Evolutionary conservation across 2,797 vertebrate genomes (phyloP).

Genomic region (Garrulus glandarius): DNA sequence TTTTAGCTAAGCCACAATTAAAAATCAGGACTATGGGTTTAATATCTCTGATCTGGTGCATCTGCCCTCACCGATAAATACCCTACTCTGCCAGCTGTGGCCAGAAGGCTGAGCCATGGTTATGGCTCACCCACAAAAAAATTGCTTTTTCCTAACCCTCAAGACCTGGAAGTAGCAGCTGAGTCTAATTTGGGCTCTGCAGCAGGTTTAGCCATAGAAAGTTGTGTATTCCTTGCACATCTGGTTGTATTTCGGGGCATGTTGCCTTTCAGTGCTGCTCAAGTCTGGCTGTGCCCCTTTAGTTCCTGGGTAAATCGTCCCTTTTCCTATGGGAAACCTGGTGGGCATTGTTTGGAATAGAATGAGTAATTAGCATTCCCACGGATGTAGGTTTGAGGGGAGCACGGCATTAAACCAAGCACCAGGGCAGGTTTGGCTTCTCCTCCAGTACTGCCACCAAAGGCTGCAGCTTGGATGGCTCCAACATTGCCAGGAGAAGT

Average conservation of each 20-base stretch:
- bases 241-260: constrained; percentile 9
- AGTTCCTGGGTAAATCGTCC: not conserved
- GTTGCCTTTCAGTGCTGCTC: constrained; percentile 1
- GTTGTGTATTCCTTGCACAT: not conserved
- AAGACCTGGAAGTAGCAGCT: not conserved
- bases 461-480: not conserved
- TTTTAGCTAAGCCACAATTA: not conserved
- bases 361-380: not conserved
- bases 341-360: not conserved
- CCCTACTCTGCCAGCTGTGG: not conserved
- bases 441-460: not conserved
- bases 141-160: not conserved
- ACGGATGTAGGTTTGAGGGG: not conserved
- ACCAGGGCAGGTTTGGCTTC: not conserved
- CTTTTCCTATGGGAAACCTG: not conserved
- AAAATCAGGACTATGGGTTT: not conserved
- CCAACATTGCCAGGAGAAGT: not conserved
- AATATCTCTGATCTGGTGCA: not conserved
- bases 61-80: not conserved
- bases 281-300: not conserved
- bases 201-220: not conserved
- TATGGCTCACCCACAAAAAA: not conserved
- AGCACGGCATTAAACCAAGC: not conserved
- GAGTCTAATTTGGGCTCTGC: not conserved
- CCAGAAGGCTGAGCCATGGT: not conserved